Percentiles rank a stretch among this genome's conserved stretches.
phyloP scores from a whole-genome alignment of 2,113 vertebrate species.

The Saimiri boliviensis region DNA sequence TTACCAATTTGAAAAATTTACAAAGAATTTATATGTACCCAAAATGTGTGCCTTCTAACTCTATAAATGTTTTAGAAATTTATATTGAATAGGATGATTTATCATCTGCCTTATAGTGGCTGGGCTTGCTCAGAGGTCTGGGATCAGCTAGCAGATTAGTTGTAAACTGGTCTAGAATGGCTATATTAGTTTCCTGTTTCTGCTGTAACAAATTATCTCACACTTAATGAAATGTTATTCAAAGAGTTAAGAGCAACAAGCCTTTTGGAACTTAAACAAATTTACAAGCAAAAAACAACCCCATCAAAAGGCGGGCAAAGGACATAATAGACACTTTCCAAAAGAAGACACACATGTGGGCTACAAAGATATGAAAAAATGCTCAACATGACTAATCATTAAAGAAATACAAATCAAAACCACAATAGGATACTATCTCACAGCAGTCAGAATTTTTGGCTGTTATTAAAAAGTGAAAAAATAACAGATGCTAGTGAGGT shows the following conservation, averaged over 20 bases:
- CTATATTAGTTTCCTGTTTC: neutral
- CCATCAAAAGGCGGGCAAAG: too few relatives aligned
- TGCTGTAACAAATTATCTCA: neutral
- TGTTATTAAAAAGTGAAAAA: too few relatives aligned
- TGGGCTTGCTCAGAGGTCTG: neutral
- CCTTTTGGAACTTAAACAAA: neutral
- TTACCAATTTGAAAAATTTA: neutral
- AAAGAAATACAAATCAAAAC: too few relatives aligned
- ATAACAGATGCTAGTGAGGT: too few relatives aligned
- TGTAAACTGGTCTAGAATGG: neutral
- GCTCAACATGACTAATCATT: too few relatives aligned
- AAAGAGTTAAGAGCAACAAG: conserved; percentile 1
- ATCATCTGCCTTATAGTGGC: neutral
- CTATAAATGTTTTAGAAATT: neutral
- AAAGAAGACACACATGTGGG: too few relatives aligned
- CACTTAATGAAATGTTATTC: neutral
- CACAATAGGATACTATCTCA: too few relatives aligned
- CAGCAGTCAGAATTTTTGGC: too few relatives aligned
- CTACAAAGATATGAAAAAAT: too few relatives aligned
- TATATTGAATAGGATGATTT: neutral
- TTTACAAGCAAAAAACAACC: too few relatives aligned
- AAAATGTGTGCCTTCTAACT: neutral
- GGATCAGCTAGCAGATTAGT: neutral
- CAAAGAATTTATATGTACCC: neutral
- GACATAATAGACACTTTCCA: too few relatives aligned